Base-by-base conservation (phyloP, 2,797 vertebrate genomes). In the Enteromius paludinosus region DNA sequence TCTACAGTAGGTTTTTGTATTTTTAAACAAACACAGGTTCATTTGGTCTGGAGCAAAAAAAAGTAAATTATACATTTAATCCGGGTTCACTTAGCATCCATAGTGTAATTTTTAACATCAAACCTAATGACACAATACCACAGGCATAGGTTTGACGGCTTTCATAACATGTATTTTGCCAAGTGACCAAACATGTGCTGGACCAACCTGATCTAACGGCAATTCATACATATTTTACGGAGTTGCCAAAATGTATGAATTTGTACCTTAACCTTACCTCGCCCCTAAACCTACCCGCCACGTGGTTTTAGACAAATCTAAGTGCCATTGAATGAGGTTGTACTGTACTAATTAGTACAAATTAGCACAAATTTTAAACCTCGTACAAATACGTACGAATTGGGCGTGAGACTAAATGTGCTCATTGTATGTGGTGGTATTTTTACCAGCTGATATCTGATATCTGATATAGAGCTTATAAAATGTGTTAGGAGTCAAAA, bases 1-100 rank as follows among this genome's bases (percentile, higher is more conserved):
- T 69, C 52, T 52, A 14, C 59, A 65, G 7, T 35, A 30, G 65
- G n/a, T 49, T 25, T 68, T 62, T 81, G 45, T 35, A 73, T 49
- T 33, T 72, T 69, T 10, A 56, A 80, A 59, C 23, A 56, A 18
- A 56, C 47, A 18, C 3, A 23, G 20, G 52, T 28, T 28, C 2
- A 28, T 28, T 28, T 28, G 25, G 25, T 28, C 23, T 28, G 25
- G 56, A 61, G 14, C 12, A 28, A 61, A 7, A 35, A 62, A 30
- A 62, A 30, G 6, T 18, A 18, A 33, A 33, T 64, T 17, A 17
- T 64, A 8, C 3, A 18, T 64, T 61, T 33, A 33, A 15, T 10
- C 15, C 62, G 18, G 17, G 7, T 33, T 18, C 7, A 33, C 30
- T 33, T 64, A 18, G 15, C 28, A 3, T 33, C 33, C 17, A 64